phyloP scores from a whole-genome alignment of 1,140 invertebrate species.

The Diabrotica undecimpunctata region DNA sequence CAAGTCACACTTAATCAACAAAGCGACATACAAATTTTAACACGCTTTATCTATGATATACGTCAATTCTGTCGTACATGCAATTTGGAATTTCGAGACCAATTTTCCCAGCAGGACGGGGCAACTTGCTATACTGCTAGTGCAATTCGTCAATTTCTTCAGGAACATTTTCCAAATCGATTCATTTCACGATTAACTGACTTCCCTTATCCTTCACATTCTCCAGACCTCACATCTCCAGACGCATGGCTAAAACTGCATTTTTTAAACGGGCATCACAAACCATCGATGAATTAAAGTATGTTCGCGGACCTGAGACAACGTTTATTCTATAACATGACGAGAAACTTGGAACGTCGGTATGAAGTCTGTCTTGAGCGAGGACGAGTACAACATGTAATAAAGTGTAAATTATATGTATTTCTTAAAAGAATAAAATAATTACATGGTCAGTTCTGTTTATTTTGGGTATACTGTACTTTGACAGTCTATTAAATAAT shows the following conservation, averaged over 20 bases:
- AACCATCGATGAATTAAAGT: background rate
- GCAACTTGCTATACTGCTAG: background rate
- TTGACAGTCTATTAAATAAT: too few relatives aligned
- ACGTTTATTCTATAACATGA: background rate
- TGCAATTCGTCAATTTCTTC: background rate
- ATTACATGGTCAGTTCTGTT: background rate
- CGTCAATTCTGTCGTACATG: background rate
- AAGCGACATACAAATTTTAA: background rate
- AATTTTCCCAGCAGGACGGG: background rate
- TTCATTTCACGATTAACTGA: background rate
- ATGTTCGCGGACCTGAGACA: background rate
- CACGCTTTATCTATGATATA: too few relatives aligned
- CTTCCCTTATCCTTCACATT: background rate
- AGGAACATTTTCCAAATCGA: background rate
- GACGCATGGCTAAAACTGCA: background rate
- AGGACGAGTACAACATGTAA: background rate
- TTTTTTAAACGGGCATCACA: background rate
- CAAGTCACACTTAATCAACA: background rate
- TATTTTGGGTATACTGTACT: too few relatives aligned
- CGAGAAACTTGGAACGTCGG: background rate
- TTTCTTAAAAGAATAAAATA: background rate
- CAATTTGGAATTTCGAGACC: background rate
- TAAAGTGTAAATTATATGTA: background rate
- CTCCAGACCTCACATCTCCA: background rate
- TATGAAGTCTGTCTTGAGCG: background rate